These are phyloP conservation scores for Silurus aristotelis DNA, from an alignment of 2,797 vertebrate species.

Conservation along the genomic window DNA sequence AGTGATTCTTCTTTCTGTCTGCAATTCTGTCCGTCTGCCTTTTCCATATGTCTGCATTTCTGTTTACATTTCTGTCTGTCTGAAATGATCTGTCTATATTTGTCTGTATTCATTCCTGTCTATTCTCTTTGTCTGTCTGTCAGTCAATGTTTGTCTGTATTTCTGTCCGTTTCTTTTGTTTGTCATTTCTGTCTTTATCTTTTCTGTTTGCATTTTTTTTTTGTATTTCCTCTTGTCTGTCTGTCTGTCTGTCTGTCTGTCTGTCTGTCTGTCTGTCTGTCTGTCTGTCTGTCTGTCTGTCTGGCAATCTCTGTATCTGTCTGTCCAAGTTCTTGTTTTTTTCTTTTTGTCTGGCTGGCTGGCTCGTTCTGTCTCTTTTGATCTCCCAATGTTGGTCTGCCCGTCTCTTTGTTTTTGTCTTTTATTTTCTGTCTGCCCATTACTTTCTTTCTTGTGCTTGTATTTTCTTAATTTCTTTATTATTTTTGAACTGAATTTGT, in stretches of 20 bases:
- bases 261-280: background rate
- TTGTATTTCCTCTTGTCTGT: constrained; percentile 19
- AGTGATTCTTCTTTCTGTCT: background rate
- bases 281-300: too few relatives aligned
- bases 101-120: too few relatives aligned
- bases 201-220: too few relatives aligned
- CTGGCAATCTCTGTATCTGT: too few relatives aligned
- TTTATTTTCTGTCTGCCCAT: background rate
- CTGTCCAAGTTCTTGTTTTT: too few relatives aligned
- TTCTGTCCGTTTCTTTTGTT: too few relatives aligned
- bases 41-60: background rate
- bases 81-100: background rate
- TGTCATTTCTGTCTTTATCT: background rate
- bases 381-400: background rate
- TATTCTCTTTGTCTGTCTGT: too few relatives aligned
- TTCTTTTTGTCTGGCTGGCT: background rate
- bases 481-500: too few relatives aligned
- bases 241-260: background rate
- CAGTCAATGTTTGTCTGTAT: too few relatives aligned
- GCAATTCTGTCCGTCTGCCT: background rate
- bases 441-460: background rate
- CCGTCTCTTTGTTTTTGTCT: background rate
- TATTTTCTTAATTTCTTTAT: background rate
- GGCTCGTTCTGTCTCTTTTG: background rate
- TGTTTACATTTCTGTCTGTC: background rate